Conservation (phyloP, 2,113 vertebrate species). For the Entomyzon cyanotis region DNA sequence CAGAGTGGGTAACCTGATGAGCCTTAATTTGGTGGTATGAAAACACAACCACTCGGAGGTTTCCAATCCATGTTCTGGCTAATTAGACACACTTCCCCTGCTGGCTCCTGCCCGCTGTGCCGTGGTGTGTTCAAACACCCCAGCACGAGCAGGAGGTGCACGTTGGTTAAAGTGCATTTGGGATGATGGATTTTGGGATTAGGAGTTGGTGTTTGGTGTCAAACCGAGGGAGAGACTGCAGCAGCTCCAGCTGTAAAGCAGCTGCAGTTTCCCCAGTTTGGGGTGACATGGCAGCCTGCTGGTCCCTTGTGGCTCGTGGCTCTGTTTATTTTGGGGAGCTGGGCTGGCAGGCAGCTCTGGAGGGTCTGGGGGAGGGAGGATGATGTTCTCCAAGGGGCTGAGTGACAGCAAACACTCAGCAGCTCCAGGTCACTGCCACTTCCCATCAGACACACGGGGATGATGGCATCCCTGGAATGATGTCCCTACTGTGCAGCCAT, state of each 20-base stretch:
- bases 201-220: background rate
- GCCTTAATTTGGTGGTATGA: slow-evolving; percentile 34
- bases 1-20: background rate
- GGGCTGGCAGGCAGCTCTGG: background rate
- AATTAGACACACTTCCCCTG: slow-evolving; percentile 1
- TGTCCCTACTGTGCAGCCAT: background rate
- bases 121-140: background rate
- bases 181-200: background rate
- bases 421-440: background rate
- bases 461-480: background rate
- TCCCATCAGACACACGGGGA: background rate
- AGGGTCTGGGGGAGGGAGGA: background rate
- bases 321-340: background rate
- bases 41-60: slow-evolving; percentile 12
- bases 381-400: background rate
- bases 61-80: background rate
- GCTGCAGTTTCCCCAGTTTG: fast-evolving
- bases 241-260: background rate
- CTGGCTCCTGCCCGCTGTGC: background rate
- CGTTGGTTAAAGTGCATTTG: background rate
- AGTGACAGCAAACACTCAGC: background rate
- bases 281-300: fast-evolving
- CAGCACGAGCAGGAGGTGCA: background rate
- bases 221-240: background rate
- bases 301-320: background rate